Evolutionary conservation across 1,140 invertebrate species (phyloP).

Genomic region (Ectropis grisescens): DNA sequence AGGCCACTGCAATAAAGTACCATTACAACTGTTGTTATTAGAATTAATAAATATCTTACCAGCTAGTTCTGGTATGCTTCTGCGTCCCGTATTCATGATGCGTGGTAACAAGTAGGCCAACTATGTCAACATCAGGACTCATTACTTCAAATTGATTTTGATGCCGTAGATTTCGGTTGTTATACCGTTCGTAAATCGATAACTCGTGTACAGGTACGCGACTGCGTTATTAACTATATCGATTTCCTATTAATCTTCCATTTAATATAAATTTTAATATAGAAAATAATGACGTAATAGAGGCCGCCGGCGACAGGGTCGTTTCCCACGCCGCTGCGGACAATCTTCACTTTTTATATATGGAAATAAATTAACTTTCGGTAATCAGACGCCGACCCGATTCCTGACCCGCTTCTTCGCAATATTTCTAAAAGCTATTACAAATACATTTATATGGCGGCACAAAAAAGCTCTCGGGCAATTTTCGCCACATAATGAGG

Average conservation of each 20-base stretch:
- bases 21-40: no score
- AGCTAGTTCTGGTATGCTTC: no score
- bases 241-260: constrained; percentile 61
- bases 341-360: constrained; percentile 50
- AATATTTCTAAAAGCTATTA: constrained; percentile 69
- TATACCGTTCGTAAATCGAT: not conserved
- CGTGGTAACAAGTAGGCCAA: no score
- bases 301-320: constrained; percentile 61
- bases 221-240: constrained; percentile 28
- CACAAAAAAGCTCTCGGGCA: constrained; percentile 65
- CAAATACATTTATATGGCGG: constrained; percentile 68
- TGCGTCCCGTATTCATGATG: no score
- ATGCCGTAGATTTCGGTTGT: no score
- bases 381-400: constrained; percentile 58
- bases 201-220: not conserved
- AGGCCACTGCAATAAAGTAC: no score
- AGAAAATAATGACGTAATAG: constrained; percentile 68
- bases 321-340: constrained; percentile 60
- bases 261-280: constrained; percentile 64
- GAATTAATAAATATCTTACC: no score
- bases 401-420: constrained; percentile 56
- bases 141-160: no score
- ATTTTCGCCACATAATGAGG: constrained; percentile 69
- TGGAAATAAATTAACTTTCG: constrained; percentile 68
- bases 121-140: no score